Base-by-base conservation (phyloP, 2,888 invertebrate genomes). In the Pyrochroa serraticornis region DNA sequence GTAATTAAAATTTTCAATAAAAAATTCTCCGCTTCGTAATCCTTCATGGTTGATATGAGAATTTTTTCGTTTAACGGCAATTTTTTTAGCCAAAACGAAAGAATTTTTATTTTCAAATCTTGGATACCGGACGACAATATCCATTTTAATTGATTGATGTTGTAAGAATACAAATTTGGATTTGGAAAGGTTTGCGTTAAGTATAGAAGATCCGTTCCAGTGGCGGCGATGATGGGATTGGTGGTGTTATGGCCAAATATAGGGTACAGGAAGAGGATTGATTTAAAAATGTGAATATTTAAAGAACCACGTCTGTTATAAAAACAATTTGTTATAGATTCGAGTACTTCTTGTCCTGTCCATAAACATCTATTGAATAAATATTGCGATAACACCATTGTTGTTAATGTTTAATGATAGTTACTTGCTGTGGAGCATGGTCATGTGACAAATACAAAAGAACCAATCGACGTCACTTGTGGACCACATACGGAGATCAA, bases 341-440 rank as follows among this genome's bases (percentile, higher is more conserved):
- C 33, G 43, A 43, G 32, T 8, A 43, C 32, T 13, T 43, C 30
- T 1, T 6, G 10, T 6, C 33, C 3, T 32, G 7, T 43, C 43
- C 43, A 43, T 32, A 32, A 32, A 12, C 32, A 43, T 10, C 43
- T 22, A 22, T 22, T 2, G 5, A 22, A 22, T 5, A 22, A 22
- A 22, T 5, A 5, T 22, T 22, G 5, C 22, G 22, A 5, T 22
- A 22, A 22, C 22, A 5, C 5, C 22, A 22, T 5, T 22, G 2
- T 3, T 22, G 22, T 5, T 6, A n/a, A 6, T 35, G 14, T 32
- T 1, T 6, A 9, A 8, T 6, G 6, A 1, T 42, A 30, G 32
- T 43, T 43, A 43, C 43, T 7, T 12, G 32, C 43, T 43, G 10
- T 43, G 31, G 8, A 43, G 6, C 33, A 33, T 43, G 43, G 33